Conservation (phyloP, 1,140 invertebrate genomes). For the Varroa destructor region DNA sequence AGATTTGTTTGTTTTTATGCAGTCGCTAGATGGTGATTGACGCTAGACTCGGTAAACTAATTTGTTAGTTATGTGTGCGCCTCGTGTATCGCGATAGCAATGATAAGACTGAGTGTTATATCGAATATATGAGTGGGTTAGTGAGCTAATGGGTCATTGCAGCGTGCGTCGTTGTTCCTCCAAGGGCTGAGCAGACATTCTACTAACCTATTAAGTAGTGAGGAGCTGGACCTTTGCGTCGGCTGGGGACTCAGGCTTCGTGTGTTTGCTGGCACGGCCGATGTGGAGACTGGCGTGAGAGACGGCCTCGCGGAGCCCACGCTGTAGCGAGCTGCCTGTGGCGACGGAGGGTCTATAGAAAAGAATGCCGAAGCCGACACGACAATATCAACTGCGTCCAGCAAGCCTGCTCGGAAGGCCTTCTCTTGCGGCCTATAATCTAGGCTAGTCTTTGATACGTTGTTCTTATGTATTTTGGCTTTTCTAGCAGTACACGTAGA, state of each 20-base stretch:
- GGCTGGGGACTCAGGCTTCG: conserved; percentile 33
- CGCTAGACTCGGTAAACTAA: too few species aligned
- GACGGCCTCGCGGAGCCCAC: conserved; percentile 32
- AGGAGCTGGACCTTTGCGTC: conserved; percentile 27
- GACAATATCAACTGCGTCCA: background rate
- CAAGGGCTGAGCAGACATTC: background rate
- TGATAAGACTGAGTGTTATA: too few species aligned
- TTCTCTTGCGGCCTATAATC: background rate
- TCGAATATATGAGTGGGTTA: too few species aligned
- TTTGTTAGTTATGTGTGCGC: too few species aligned
- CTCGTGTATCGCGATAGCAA: too few species aligned
- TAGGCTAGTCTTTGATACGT: too few species aligned
- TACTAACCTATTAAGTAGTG: conserved; percentile 28
- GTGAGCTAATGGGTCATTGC: too few species aligned
- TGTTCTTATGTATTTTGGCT: too few species aligned
- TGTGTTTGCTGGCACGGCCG: conserved; percentile 27
- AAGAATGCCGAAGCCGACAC: background rate
- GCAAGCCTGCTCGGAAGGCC: background rate
- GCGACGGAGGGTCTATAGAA: conserved; percentile 33
- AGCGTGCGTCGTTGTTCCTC: too few species aligned
- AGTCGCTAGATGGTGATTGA: too few species aligned
- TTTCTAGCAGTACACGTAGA: too few species aligned
- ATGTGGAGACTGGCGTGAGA: conserved; percentile 31
- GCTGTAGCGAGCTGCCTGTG: conserved; percentile 33
- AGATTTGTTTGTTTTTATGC: too few species aligned